phyloP scores from a whole-genome alignment of 1,140 invertebrate genomes.

The Agraylea sexmaculata region DNA sequence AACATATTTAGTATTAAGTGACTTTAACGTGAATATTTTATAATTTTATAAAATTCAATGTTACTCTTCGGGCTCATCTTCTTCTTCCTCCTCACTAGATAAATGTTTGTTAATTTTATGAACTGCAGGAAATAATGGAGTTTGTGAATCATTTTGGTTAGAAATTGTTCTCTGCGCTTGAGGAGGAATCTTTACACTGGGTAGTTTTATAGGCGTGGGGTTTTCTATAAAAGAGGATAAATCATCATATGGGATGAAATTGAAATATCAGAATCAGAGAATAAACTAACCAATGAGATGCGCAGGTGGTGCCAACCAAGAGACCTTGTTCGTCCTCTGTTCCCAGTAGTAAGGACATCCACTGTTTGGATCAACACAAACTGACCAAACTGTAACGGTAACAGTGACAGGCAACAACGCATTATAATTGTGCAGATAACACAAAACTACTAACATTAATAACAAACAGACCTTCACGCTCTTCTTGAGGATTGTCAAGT shows the following conservation, averaged over 20 bases:
- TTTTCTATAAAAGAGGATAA: too few relatives aligned
- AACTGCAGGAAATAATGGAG: too few relatives aligned
- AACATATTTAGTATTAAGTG: slow-evolving; percentile 6
- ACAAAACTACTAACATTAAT: too few relatives aligned
- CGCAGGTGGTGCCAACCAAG: slow-evolving; percentile 37
- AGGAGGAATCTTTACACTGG: slow-evolving; percentile 1
- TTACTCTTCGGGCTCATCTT: slow-evolving; percentile 7
- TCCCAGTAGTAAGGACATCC: slow-evolving; percentile 42
- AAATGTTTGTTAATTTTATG: too few relatives aligned
- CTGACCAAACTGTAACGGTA: slow-evolving; percentile 35
- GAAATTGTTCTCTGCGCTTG: too few relatives aligned
- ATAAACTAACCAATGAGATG: slow-evolving; percentile 26
- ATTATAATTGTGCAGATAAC: too few relatives aligned
- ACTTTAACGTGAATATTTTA: slow-evolving; percentile 2
- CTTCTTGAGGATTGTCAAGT: too few relatives aligned
- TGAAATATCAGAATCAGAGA: background rate
- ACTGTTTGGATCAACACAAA: slow-evolving; percentile 36
- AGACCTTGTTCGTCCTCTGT: slow-evolving; percentile 37
- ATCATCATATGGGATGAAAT: background rate
- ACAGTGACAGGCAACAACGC: too few relatives aligned
- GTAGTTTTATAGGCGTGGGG: background rate
- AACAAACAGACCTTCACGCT: too few relatives aligned
- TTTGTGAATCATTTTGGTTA: too few relatives aligned
- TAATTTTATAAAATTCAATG: slow-evolving; percentile 4
- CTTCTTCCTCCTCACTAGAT: slow-evolving; percentile 19